phyloP scores from a whole-genome alignment of 2,113 vertebrate species.

The Hippocampus barbouri region DNA sequence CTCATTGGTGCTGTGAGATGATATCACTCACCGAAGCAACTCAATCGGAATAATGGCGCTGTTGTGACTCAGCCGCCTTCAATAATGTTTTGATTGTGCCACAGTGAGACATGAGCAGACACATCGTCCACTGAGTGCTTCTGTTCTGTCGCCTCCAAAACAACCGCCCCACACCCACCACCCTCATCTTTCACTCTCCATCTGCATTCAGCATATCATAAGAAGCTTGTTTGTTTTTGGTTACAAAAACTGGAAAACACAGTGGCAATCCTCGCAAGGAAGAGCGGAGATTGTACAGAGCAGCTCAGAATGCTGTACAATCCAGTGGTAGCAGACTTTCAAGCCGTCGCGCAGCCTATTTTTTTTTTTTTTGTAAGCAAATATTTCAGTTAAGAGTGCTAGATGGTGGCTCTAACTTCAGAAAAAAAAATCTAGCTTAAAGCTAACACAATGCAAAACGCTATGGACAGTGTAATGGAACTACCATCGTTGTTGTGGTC shows the following conservation, averaged over 20 bases:
- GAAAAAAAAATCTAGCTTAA: background rate
- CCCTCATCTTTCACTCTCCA: slow-evolving; percentile 26
- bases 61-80: slow-evolving; percentile 37
- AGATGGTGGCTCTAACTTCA: background rate
- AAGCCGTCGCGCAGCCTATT: no score
- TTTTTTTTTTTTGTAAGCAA: no score
- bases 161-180: slow-evolving; percentile 16
- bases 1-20: slow-evolving; percentile 35
- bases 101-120: slow-evolving; percentile 56
- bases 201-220: slow-evolving; percentile 19
- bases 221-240: background rate
- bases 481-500: no score
- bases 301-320: no score
- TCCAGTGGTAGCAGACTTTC: no score
- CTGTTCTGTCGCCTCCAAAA: slow-evolving; percentile 29
- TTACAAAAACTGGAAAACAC: background rate
- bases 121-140: slow-evolving; percentile 57
- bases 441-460: no score
- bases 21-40: slow-evolving; percentile 49
- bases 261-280: no score
- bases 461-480: no score
- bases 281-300: no score
- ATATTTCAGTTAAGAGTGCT: background rate
- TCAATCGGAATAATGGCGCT: slow-evolving; percentile 53
- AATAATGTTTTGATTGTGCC: slow-evolving; percentile 56